Base-by-base conservation (phyloP, 2,888 invertebrate genomes). In the Ennomos quercinarius region DNA sequence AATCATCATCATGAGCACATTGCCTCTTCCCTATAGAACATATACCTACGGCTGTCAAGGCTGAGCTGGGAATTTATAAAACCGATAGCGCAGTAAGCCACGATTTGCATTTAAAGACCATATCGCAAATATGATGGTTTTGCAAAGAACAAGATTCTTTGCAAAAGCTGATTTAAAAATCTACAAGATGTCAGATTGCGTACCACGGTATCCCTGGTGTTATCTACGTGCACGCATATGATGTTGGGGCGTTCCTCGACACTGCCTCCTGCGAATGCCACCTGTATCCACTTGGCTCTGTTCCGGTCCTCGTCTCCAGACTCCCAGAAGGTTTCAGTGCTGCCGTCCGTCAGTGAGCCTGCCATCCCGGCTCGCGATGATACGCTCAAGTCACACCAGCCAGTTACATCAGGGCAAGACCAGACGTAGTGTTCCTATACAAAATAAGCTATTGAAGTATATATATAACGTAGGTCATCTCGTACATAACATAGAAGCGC, bases 291-390 rank as follows among this genome's bases (percentile, higher is more conserved):
- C 87, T 99, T 98, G 27, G 97, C 96, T 83, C 98, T 98, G 83
- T 98, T 98, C 57, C 97, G 94, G 87, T 99, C 99, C 78, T 99
- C 99, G 76, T 99, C 99, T 0, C 98, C 99, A 39, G 98, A 98
- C 89, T 99, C 99, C 99, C 99, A 99, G 89, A 99, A 99, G 0
- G 99, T 99, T 84, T 99, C 99, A 0, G 99, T 98, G 6, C 98
- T 98, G 74, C 96, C 97, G 82, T 99, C 99, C 0, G 96, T 97
- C 11, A 99, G 93, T 67, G 98, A 98, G 2, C 96, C 97, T 4
- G 98, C 95, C 98, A 99, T 98, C 8, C 98, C 98, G 76, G 96
- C 97, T 0, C 99, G 94, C 67, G 98, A 99, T 0, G 99, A 99
- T 0, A 98, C 98, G 69, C 96, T 97, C 47, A 98, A 94, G 71